Base-by-base conservation (phyloP, 2,113 vertebrate genomes). In the Emydocephalus ijimae region DNA sequence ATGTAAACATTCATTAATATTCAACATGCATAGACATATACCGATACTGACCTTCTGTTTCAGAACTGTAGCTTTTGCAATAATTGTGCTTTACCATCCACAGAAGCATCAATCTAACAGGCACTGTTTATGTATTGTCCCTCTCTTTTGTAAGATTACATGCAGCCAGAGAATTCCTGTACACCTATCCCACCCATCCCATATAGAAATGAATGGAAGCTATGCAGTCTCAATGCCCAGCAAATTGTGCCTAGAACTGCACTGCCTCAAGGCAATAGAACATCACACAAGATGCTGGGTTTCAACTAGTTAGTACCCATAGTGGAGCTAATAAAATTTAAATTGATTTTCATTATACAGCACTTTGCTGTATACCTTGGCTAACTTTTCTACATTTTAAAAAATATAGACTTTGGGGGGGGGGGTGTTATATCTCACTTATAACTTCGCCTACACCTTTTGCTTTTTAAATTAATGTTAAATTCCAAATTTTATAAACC, bases 21-120 rank as follows among this genome's bases (percentile, higher is more conserved):
- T 98, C 97, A 97, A 97, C 98, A 98, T 98, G 98, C 98, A 98
- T 97, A 98, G 98, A 97, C 98, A 86, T 95, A 95, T 94, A 95
- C 48, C 8, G 48, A 7, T 50, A 50, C 97, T 97, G 96, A 96
- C 97, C 97, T 96, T 96, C 97, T 96, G 96, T 96, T 95, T 96
- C 95, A 94, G 95, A 96, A 95, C 88, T 93, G 94, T 89, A 86
- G 94, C 94, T 93, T 92, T 92, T 94, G 88, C 97, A 94, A 96
- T 96, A 94, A 93, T 97, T 98, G 98, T 97, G 98, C 98, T 98
- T 98, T 95, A 93, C 96, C 95, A 90, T 89, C 74, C 91, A 93
- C 92, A 95, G 96, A 39, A 55, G 85, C 89, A 90, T 34, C 89
- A 90, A 90, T 21, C 56, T 34, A 86, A 92, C 87, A 57, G 87